phyloP scores from a whole-genome alignment of 30 jellyfish, hydroid and myxozoan species.

The Chironex yamaguchii region DNA sequence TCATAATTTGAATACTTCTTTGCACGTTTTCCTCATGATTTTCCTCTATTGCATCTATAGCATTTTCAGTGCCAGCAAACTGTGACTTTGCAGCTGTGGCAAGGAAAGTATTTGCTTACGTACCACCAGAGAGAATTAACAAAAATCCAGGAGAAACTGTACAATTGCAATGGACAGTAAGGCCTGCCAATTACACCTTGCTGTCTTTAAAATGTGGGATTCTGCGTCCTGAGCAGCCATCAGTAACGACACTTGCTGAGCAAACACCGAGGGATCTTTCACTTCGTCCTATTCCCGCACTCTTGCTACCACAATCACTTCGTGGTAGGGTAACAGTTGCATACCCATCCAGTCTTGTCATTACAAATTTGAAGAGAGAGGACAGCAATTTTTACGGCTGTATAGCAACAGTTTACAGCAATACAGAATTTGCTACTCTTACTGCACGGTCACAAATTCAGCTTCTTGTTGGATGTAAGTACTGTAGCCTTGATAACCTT shows the following conservation, averaged over 20 bases:
- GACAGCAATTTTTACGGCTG: neutral
- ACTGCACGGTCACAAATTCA: neutral
- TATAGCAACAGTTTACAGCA: neutral
- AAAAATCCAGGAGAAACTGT: neutral
- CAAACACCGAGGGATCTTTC: neutral
- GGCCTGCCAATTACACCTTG: neutral
- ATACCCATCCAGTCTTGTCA: neutral
- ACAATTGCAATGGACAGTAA: neutral
- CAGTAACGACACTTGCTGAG: neutral
- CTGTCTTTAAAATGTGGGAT: neutral
- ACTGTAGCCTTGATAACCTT: too few relatives aligned
- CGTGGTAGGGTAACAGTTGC: neutral
- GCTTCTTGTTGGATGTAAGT: too few relatives aligned
- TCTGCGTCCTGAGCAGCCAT: neutral
- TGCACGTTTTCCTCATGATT: too few relatives aligned
- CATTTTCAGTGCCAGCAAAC: too few relatives aligned
- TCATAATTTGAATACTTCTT: too few relatives aligned
- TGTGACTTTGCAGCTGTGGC: too few relatives aligned
- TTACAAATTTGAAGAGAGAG: neutral
- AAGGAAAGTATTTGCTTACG: too few relatives aligned
- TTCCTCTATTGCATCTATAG: too few relatives aligned
- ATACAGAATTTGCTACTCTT: neutral
- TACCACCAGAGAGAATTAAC: neutral
- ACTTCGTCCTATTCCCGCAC: neutral
- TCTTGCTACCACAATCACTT: neutral